Base-by-base conservation (phyloP, 2,113 vertebrate genomes). In the Paradisaea rubra region DNA sequence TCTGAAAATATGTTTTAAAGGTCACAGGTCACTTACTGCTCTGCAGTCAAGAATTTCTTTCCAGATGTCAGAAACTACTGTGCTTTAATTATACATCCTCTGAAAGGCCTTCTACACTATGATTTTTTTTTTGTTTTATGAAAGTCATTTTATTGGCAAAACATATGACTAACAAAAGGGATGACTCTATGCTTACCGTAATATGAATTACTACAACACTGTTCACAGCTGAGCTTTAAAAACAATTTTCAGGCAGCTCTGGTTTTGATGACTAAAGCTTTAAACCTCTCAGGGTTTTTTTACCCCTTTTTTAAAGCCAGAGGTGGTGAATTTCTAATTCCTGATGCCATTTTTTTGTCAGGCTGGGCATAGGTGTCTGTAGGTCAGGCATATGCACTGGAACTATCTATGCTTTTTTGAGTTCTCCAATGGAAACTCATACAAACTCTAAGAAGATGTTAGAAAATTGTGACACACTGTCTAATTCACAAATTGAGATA, bases 121-220 rank as follows among this genome's bases (percentile, higher is more conserved):
- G 6, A 68, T 2, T 47, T 14, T 3, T 50, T 52, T 30, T 79
- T 65, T 61, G 41, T 65, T 91, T 71, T 61, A 74, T 68, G 33
- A 10, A 88, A 82, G 82, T 88, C 1, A 54, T 85, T 91, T 76
- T 88, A 79, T 56, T 86, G 91, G 71, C 49, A 94, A 90, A 95
- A 86, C 61, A 76, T 42, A 81, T 82, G 79, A 93, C 71, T 93
- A 90, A 94, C 53, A 88, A 85, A 95, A 80, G 70, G 57, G 24
- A 44, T 91, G 88, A 94, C 49, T 91, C 85, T 90, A 28, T 59
- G 35, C 33, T 89, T 87, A 84, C 71, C 2, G 49, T 71, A 88
- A 80, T n/a, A 89, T 14, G 35, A 90, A 76, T 88, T 80, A 88
- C 68, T 93, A 85, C 94, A 47, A 85, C 93, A 47, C 30, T 94